phyloP scores from a whole-genome alignment of 2,888 invertebrate genomes.

The Adineta ricciae region DNA sequence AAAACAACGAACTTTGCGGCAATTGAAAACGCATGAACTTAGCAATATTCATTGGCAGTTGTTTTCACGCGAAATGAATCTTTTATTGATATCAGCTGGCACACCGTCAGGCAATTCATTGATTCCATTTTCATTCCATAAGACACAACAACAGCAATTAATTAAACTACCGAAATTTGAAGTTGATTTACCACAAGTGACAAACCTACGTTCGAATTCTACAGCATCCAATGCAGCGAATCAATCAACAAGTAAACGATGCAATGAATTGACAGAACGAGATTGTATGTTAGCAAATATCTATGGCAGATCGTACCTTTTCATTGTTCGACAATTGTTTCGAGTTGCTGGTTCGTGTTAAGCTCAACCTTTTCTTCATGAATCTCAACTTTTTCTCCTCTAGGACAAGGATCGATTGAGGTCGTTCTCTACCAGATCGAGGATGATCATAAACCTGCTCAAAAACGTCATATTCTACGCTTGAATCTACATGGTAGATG shows the following conservation, averaged over 20 bases:
- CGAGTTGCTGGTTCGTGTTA: not conserved
- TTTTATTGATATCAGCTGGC: conserved; percentile 30
- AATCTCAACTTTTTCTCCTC: no score
- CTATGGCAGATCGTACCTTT: conserved; percentile 52
- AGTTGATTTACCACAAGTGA: conserved; percentile 60
- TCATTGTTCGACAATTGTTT: conserved; percentile 60
- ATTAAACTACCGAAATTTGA: conserved; percentile 78
- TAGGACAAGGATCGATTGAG: conserved; percentile 4
- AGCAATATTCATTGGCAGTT: conserved; percentile 27
- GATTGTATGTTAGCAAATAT: conserved; percentile 21
- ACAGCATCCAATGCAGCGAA: not conserved
- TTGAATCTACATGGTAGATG: conserved; percentile 77
- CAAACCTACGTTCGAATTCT: conserved; percentile 40
- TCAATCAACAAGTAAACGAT: not conserved
- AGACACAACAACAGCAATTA: conserved; percentile 59
- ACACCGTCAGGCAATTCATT: conserved; percentile 24
- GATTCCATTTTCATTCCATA: conserved; percentile 19
- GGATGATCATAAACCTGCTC: conserved; percentile 42
- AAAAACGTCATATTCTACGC: conserved; percentile 62
- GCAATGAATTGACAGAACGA: not conserved
- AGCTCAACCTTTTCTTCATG: no score
- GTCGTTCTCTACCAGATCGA: conserved; percentile 12
- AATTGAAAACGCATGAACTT: not conserved
- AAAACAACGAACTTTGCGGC: conserved; percentile 30
- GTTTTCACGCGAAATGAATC: conserved; percentile 31